Base-by-base conservation (phyloP, 2,888 invertebrate genomes). In the Archaeoteleia sp. region DNA sequence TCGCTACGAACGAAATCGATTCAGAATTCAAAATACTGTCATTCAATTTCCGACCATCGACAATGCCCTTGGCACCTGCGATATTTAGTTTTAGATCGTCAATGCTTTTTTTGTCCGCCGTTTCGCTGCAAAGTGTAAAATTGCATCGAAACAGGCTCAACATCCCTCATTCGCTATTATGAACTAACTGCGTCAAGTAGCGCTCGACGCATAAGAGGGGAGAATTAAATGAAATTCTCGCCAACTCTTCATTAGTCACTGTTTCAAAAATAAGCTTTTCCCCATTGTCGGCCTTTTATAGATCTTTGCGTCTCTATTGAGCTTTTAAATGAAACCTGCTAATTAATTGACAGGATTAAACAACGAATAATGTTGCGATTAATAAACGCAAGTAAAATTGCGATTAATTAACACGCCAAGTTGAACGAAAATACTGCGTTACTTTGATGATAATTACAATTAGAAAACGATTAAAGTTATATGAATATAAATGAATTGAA, bases 11-110 rank as follows among this genome's bases (percentile, higher is more conserved):
- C 2, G 42, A 43, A 60, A 60, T 60, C 43, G 60, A 60, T 60
- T 27, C 49, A 42, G 43, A 60, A 60, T 60, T 49, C 60, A 60
- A 60, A 60, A 60, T 42, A 58, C 42, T 60, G 60, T 43, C 43
- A 60, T 51, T 60, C 43, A 51, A 60, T 60, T 60, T 60, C 51
- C 60, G 60, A 14, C 37, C 25, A 48, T 42, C 42, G 30, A 14
- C 49, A 27, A 17, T 13, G 43, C 43, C 35, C 43, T 49, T 43
- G 51, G 27, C 15, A 35, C 20, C 27, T 25, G 37, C n/a, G 49
- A 37, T 51, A 60, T 60, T 51, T 60, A 57, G 23, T 25, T 46
- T 37, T 10, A 12, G 29, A 4, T 2, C 17, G 15, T 25, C 34
- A 54, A 9, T 15, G 15, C 42, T 48, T 58, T 58, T 49, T 5